Conservation (phyloP, 2,113 vertebrate genomes). For the Macquaria ambigua region DNA sequence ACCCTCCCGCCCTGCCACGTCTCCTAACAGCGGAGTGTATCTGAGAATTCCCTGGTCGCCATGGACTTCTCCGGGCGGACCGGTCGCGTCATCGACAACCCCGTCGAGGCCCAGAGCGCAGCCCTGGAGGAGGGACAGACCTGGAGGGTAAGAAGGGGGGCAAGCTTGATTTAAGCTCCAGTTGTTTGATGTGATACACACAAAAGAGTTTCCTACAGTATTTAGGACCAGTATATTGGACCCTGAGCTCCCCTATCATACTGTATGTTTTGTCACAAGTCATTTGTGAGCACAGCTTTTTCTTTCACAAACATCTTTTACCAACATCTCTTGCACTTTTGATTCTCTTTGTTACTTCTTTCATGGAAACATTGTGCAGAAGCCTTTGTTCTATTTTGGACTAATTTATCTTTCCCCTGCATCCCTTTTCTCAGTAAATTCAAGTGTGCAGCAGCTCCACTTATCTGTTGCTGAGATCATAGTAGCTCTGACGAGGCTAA, state of each 20-base stretch:
- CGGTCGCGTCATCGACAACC: conserved; percentile 97
- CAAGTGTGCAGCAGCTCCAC: conserved; percentile 10
- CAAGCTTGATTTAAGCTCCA: not conserved
- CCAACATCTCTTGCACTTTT: not conserved
- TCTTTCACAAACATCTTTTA: not conserved
- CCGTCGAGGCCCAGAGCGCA: conserved; percentile 94
- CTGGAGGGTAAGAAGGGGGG: conserved; percentile 95
- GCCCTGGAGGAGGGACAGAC: conserved; percentile 97
- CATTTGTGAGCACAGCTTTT: not conserved
- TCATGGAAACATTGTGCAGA: not conserved
- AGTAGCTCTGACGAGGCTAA: not conserved
- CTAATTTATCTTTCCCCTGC: not conserved
- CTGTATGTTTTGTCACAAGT: not conserved
- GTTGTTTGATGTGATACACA: not conserved
- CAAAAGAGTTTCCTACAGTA: not conserved
- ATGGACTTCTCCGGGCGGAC: conserved; percentile 99
- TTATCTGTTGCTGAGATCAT: conserved; percentile 32
- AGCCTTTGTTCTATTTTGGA: not conserved
- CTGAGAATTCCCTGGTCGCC: conserved; percentile 97
- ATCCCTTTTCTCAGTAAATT: conserved; percentile 11
- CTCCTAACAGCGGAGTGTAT: conserved; percentile 92
- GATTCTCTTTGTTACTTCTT: not conserved
- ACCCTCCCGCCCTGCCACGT: conserved; percentile 26
- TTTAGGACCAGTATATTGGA: too few species aligned
- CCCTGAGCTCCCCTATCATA: not conserved